A percentile compares a stretch with the other conserved stretches of the same genome.
These are phyloP conservation scores for Drosophila mimica DNA, from an alignment of 2,888 invertebrate genomes.

Conservation along the genomic window DNA sequence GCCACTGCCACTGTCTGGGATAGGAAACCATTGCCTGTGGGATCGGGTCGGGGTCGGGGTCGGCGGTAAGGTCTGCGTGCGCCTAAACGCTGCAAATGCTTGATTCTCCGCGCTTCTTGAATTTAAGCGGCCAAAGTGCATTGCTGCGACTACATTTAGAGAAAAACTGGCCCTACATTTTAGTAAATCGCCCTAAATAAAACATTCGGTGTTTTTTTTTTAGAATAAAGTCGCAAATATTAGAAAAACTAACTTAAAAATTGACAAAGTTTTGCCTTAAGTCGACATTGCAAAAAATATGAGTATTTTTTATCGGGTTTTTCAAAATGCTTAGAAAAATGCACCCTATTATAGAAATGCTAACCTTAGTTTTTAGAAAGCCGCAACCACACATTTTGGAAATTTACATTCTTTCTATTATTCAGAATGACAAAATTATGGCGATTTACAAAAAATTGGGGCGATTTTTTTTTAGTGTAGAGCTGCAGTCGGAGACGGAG, in stretches of 20 bases:
- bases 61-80: conserved; percentile 62
- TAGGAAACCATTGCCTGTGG: conserved; percentile 67
- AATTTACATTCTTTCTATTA: background rate
- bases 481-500: conserved; percentile 1
- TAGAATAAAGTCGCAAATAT: background rate
- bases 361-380: background rate
- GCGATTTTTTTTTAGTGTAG: background rate
- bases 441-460: background rate
- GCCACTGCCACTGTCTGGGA: conserved; percentile 14
- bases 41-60: conserved; percentile 3
- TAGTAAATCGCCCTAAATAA: background rate
- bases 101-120: conserved; percentile 50
- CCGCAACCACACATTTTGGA: background rate
- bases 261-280: background rate
- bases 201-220: no score
- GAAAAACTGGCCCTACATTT: background rate
- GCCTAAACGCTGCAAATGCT: conserved; percentile 73
- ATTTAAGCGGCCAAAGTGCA: conserved; percentile 74
- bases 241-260: background rate
- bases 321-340: background rate
- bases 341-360: background rate
- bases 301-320: background rate
- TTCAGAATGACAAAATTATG: background rate
- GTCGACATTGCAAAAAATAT: background rate
- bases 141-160: conserved; percentile 19